phyloP scores from a whole-genome alignment of 1,140 invertebrate genomes.

The Drosophila guanche region DNA sequence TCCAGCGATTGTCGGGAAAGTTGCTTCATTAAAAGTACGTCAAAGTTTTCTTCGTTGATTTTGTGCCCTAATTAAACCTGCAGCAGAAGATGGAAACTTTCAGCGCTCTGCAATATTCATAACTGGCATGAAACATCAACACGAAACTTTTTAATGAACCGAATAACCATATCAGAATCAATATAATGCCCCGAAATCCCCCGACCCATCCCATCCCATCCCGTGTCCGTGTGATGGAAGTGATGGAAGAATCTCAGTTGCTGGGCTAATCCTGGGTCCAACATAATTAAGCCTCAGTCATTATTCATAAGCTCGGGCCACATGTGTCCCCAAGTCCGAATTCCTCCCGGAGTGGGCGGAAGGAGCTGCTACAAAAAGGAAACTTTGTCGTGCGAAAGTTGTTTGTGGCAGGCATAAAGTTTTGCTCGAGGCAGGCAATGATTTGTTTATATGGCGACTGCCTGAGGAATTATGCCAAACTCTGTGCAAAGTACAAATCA shows the following conservation, averaged over 20 bases:
- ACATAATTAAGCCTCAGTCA: slow-evolving; percentile 64
- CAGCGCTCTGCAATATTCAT: slow-evolving; percentile 63
- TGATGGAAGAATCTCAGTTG: slow-evolving; percentile 23
- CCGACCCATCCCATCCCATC: neutral
- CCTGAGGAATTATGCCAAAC: slow-evolving; percentile 52
- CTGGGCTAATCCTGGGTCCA: slow-evolving; percentile 41
- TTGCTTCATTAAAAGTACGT: slow-evolving; percentile 76
- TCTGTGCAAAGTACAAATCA: slow-evolving; percentile 47
- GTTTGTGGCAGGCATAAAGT: slow-evolving; percentile 48
- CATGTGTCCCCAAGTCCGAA: slow-evolving; percentile 26
- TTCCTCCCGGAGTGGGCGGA: neutral
- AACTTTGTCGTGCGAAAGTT: slow-evolving; percentile 65
- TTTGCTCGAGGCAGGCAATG: slow-evolving; percentile 49
- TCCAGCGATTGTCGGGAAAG: slow-evolving; percentile 37
- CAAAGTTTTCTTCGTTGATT: slow-evolving; percentile 73
- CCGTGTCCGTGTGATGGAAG: slow-evolving; percentile 4
- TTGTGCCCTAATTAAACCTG: slow-evolving; percentile 78
- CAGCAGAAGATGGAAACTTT: slow-evolving; percentile 58
- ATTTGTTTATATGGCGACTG: slow-evolving; percentile 62
- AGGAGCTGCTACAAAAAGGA: slow-evolving; percentile 14
- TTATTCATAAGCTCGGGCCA: slow-evolving; percentile 52
- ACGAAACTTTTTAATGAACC: slow-evolving; percentile 76
- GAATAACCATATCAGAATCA: slow-evolving; percentile 67
- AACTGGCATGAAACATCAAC: slow-evolving; percentile 69
- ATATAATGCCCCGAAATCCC: slow-evolving; percentile 23